Conservation (phyloP, 2,113 vertebrate genomes). For the Sylvicapra grimmia region DNA sequence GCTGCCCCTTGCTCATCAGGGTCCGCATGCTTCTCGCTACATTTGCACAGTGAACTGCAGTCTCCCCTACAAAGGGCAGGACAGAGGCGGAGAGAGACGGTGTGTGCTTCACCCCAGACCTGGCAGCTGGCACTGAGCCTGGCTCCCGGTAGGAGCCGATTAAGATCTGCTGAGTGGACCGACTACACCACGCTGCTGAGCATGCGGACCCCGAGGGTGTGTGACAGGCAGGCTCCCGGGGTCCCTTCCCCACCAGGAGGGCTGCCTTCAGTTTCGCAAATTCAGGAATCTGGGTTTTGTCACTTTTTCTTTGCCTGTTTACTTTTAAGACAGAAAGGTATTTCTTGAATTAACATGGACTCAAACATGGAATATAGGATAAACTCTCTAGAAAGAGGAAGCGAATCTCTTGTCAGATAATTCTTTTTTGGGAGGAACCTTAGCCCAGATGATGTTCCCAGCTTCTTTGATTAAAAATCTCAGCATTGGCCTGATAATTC, state of each 20-base stretch:
- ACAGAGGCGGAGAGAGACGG: rapidly evolving
- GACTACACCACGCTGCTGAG: too few species aligned
- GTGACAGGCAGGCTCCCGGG: rapidly evolving
- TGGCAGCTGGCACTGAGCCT: neutral
- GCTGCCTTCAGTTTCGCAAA: neutral
- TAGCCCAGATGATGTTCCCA: neutral
- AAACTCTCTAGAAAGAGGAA: neutral
- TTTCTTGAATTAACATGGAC: neutral
- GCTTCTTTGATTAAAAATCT: neutral
- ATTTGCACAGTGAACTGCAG: rapidly evolving
- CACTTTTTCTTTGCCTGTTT: neutral
- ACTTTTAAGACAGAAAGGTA: neutral
- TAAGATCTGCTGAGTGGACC: rapidly evolving
- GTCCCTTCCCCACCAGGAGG: neutral
- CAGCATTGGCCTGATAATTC: neutral
- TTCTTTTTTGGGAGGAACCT: neutral
- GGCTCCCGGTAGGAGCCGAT: neutral
- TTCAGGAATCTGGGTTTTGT: neutral
- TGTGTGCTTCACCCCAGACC: too few species aligned
- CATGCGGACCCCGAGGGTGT: rapidly evolving
- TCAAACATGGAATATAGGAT: neutral
- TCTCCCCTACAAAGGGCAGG: rapidly evolving
- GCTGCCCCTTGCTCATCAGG: rapidly evolving
- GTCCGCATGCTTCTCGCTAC: rapidly evolving
- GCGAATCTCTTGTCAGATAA: neutral